Conservation (phyloP, 92 coral and sea anemone genomes). For the Palythoa caribaeorum region DNA sequence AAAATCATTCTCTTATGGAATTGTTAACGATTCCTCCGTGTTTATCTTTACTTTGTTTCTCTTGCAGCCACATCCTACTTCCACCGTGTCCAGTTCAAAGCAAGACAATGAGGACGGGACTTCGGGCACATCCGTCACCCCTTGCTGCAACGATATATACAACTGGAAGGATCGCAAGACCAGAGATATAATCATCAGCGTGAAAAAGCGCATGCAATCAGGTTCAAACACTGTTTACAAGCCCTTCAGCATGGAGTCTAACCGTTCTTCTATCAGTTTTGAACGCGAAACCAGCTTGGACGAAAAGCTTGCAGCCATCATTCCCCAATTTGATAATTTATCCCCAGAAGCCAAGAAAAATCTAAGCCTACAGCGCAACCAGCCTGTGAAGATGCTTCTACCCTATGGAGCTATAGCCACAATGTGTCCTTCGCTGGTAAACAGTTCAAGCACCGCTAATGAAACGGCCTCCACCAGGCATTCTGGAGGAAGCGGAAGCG, state of each 20-base stretch:
- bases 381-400: constrained; percentile 56
- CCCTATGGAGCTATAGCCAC: constrained; percentile 65
- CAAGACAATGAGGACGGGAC: constrained; percentile 47
- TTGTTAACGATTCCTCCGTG: not conserved
- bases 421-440: constrained; percentile 60
- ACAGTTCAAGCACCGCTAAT: not conserved
- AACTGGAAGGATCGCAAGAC: constrained; percentile 86
- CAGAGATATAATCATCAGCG: constrained; percentile 75
- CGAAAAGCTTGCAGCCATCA: constrained; percentile 65
- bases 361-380: constrained; percentile 68
- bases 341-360: constrained; percentile 71
- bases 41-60: not conserved
- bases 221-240: not conserved
- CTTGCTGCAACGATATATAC: constrained; percentile 7
- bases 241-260: constrained; percentile 25
- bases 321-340: constrained; percentile 68
- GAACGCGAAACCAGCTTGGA: constrained; percentile 68
- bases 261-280: not conserved
- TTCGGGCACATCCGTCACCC: not conserved
- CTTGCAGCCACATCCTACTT: not conserved
- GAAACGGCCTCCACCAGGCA: not conserved
- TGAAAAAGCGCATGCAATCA: constrained; percentile 75
- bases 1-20: not conserved
- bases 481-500: not conserved
- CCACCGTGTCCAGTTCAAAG: not conserved